Evolutionary conservation across 2,113 vertebrate species (phyloP).

Genomic region (Percina caprodes): DNA sequence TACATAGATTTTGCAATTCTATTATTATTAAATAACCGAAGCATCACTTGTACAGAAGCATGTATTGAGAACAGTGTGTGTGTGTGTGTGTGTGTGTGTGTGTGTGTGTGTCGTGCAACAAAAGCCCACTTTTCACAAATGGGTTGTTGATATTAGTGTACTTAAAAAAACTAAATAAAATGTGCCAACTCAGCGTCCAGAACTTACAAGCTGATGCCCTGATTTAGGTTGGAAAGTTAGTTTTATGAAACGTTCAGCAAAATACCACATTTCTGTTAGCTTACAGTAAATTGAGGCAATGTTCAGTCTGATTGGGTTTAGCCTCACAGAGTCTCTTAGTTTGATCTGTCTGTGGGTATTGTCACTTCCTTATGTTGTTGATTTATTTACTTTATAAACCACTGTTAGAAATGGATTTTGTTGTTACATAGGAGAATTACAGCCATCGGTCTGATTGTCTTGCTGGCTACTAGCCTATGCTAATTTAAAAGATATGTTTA

Average conservation of each 20-base stretch:
- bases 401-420: background rate
- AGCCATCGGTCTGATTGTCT: no score
- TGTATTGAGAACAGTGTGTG: background rate
- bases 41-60: background rate
- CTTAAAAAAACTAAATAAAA: background rate
- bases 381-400: background rate
- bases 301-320: background rate
- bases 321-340: background rate
- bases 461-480: no score
- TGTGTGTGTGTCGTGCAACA: background rate
- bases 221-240: background rate
- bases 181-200: background rate
- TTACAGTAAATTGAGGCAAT: background rate
- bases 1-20: no score
- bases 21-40: background rate
- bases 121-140: background rate
- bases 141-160: background rate
- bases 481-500: no score
- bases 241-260: background rate
- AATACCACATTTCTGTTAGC: background rate
- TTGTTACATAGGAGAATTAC: no score
- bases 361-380: no score
- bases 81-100: no score
- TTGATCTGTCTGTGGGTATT: background rate
- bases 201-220: background rate